phyloP scores from a whole-genome alignment of 2,888 invertebrate species.

The Beris morrisii region DNA sequence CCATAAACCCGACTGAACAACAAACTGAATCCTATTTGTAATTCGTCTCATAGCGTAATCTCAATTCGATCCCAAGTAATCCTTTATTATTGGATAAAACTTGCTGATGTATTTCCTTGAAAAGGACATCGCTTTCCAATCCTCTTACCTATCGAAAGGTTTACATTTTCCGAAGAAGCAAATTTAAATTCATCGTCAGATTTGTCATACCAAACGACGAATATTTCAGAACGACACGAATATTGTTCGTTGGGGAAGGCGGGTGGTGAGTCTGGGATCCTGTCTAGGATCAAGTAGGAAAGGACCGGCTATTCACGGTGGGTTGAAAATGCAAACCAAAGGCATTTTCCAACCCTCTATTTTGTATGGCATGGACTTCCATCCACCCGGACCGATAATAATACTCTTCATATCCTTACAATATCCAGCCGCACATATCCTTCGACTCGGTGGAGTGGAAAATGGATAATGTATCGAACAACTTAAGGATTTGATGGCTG shows the following conservation, averaged over 20 bases:
- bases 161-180: no score
- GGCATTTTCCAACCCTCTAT: neutral
- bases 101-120: no score
- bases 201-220: conserved; percentile 37
- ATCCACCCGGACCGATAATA: neutral
- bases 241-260: conserved; percentile 23
- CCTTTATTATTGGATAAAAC: no score
- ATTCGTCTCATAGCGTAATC: no score
- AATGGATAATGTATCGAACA: conserved; percentile 43
- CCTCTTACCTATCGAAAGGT: no score
- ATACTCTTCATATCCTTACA: conserved; percentile 6
- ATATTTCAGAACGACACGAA: conserved; percentile 34
- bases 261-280: neutral
- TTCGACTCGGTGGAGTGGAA: conserved; percentile 42
- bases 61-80: no score
- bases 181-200: conserved; percentile 35
- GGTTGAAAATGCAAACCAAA: neutral
- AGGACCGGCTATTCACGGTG: conserved; percentile 18
- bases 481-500: conserved; percentile 42
- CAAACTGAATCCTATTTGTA: no score
- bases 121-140: no score
- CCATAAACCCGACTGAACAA: no score
- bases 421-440: conserved; percentile 21
- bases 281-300: neutral
- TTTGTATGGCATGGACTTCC: neutral